Conservation (phyloP, 2,797 vertebrate genomes). For the Nyctalus aviator region DNA sequence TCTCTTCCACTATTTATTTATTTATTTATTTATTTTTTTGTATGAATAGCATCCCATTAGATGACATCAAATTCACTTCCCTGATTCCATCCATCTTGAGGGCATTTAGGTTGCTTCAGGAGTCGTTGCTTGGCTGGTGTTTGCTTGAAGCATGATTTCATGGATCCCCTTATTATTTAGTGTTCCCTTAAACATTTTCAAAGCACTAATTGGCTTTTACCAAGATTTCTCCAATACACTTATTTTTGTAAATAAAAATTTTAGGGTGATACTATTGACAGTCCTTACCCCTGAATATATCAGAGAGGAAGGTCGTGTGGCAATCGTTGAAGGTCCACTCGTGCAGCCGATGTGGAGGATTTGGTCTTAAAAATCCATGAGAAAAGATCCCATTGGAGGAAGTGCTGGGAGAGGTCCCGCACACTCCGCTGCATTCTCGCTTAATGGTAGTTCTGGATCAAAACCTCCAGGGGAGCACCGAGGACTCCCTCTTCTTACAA, state of each 20-base stretch:
- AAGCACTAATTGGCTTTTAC: background rate
- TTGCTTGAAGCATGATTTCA: background rate
- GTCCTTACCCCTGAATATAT: background rate
- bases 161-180: background rate
- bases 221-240: background rate
- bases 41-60: background rate
- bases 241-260: background rate
- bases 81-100: rapidly evolving
- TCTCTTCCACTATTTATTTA: background rate
- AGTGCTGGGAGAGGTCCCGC: background rate
- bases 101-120: background rate
- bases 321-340: background rate
- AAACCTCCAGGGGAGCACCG: background rate
- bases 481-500: rapidly evolving
- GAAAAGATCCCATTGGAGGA: background rate
- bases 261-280: background rate
- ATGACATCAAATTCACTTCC: background rate
- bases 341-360: background rate
- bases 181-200: background rate
- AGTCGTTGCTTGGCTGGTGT: background rate
- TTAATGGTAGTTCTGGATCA: background rate
- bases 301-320: background rate
- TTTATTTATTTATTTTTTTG: too few species aligned
- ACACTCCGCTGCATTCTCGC: rapidly evolving
- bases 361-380: background rate